Evolutionary conservation across 2,113 vertebrate genomes (phyloP).

Genomic region (Apus apus): DNA sequence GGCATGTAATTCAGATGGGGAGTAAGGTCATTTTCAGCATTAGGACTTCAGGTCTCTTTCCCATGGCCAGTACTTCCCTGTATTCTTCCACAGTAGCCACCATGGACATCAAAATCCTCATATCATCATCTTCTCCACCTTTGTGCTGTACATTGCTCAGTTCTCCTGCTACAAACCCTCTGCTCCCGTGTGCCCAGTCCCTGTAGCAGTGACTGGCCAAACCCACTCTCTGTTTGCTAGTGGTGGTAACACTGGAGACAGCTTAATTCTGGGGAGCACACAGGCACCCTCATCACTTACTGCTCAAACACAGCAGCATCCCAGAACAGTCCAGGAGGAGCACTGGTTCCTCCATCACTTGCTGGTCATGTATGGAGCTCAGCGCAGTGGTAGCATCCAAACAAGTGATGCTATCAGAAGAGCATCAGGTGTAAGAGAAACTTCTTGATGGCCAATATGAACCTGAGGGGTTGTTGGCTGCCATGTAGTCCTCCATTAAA

Average conservation of each 20-base stretch:
- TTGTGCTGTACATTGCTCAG: background rate
- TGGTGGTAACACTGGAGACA: background rate
- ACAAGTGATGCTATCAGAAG: background rate
- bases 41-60: background rate
- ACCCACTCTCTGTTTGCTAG: background rate
- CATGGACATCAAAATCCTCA: background rate
- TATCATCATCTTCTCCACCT: background rate
- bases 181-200: background rate
- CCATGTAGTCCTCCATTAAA: background rate
- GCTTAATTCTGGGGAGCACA: background rate
- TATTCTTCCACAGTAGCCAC: background rate
- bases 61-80: background rate
- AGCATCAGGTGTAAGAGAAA: background rate
- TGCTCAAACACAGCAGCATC: background rate
- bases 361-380: fast-evolving
- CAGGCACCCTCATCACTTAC: background rate
- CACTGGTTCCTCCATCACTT: background rate
- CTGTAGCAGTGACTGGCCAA: background rate
- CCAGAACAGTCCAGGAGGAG: background rate
- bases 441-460: fast-evolving
- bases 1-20: background rate
- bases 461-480: background rate
- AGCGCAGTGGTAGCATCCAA: background rate
- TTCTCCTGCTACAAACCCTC: fast-evolving
- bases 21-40: background rate